Conservation (phyloP, 2,113 vertebrate genomes). For the Aptenodytes patagonicus region DNA sequence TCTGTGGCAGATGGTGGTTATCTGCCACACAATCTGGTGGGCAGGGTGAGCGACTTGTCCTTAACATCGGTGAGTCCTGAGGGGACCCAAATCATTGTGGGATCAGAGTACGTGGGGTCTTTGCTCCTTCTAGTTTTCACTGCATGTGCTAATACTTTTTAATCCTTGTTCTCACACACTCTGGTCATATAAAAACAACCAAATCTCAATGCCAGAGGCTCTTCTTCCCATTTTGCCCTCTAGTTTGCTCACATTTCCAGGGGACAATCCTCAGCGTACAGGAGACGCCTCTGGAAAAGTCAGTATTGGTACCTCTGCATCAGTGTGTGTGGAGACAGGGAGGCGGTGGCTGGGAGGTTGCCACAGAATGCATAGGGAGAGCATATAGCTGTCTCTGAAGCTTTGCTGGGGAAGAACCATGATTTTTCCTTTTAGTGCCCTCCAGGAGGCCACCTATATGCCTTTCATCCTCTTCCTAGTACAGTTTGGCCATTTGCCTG, state of each 20-base stretch:
- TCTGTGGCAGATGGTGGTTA: background rate
- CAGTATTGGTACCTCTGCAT: background rate
- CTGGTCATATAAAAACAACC: background rate
- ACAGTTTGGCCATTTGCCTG: background rate
- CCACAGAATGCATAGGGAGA: background rate
- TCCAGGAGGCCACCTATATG: background rate
- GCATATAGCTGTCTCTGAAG: background rate
- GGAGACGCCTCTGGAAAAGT: background rate
- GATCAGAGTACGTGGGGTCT: background rate
- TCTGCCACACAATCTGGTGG: background rate
- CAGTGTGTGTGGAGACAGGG: background rate
- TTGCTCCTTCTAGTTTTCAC: background rate
- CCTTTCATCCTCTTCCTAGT: background rate
- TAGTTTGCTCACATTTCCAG: background rate
- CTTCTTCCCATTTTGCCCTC: background rate
- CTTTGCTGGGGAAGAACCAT: background rate
- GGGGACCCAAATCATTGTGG: background rate
- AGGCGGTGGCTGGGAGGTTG: background rate
- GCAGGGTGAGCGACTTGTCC: fast-evolving
- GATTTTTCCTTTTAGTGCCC: background rate
- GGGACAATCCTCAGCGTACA: background rate
- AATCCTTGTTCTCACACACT: background rate
- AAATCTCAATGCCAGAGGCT: background rate
- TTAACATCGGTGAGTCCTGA: background rate
- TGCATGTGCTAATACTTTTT: background rate